phyloP scores from a whole-genome alignment of 2,888 invertebrate species.

The Amaurobius ferox region DNA sequence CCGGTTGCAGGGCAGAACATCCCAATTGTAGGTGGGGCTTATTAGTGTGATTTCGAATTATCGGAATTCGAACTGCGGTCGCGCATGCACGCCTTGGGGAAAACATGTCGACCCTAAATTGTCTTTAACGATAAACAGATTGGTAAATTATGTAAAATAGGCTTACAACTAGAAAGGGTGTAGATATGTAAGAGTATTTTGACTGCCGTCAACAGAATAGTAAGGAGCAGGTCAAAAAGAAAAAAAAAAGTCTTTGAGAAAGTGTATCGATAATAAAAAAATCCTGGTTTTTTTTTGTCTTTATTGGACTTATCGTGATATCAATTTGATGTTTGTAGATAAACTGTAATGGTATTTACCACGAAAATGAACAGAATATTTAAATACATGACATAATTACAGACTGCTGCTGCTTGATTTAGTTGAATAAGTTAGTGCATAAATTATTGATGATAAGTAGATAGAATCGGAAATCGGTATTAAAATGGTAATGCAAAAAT shows the following conservation, averaged over 20 bases:
- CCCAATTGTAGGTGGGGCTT: neutral
- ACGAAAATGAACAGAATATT: neutral
- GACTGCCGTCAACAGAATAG: no score
- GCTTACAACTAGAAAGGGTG: neutral
- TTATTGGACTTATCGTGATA: neutral
- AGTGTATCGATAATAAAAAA: neutral
- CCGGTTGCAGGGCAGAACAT: neutral
- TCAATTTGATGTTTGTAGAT: neutral
- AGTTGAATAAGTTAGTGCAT: no score
- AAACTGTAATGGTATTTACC: neutral
- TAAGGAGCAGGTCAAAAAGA: neutral
- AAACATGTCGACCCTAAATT: neutral
- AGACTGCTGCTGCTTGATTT: no score
- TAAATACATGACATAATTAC: no score
- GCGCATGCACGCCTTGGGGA: neutral
- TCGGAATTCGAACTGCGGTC: neutral
- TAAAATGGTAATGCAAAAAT: no score
- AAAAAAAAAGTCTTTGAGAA: neutral
- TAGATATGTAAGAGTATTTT: neutral
- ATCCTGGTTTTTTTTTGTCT: neutral
- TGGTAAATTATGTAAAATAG: neutral
- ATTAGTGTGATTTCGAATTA: neutral
- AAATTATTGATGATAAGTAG: no score
- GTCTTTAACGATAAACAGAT: neutral
- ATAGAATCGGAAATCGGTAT: no score